These are phyloP conservation scores for Nilaparvata lugens DNA, from an alignment of 1,140 invertebrate species.

Conservation along the genomic window DNA sequence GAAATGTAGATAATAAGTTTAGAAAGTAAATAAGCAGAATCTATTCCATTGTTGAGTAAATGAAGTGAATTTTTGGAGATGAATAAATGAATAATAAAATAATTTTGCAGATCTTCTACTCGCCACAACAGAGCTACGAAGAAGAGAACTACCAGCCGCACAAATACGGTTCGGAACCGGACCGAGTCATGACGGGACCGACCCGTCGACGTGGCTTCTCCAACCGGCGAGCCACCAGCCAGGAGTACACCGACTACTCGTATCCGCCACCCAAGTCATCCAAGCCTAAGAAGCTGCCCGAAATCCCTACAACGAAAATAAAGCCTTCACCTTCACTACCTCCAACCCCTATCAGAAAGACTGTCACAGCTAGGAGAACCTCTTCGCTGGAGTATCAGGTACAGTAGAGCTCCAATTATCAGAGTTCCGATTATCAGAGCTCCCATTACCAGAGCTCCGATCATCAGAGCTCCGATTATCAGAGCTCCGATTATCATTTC, in stretches of 20 bases:
- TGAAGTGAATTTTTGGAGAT: too few relatives aligned
- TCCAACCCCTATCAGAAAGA: slow-evolving; percentile 21
- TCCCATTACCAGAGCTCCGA: too few relatives aligned
- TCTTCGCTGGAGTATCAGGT: slow-evolving; percentile 23
- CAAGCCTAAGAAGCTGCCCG: slow-evolving; percentile 27
- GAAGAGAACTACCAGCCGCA: slow-evolving; percentile 26
- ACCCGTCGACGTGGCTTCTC: slow-evolving; percentile 26
- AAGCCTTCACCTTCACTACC: slow-evolving; percentile 32
- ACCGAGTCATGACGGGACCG: slow-evolving; percentile 18
- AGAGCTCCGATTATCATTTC: too few relatives aligned
- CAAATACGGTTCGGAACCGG: background rate
- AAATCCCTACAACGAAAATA: slow-evolving; percentile 31
- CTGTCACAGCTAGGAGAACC: slow-evolving; percentile 29
- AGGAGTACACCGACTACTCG: slow-evolving; percentile 24
- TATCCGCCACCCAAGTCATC: slow-evolving; percentile 34
- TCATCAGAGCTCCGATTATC: too few relatives aligned
- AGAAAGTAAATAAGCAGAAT: too few relatives aligned
- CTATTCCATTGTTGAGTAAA: too few relatives aligned
- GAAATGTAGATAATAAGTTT: too few relatives aligned
- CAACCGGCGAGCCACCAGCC: slow-evolving; percentile 31
- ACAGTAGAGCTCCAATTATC: too few relatives aligned
- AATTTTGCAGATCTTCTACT: slow-evolving; percentile 24
- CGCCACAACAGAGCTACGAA: slow-evolving; percentile 27
- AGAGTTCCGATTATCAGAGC: too few relatives aligned
- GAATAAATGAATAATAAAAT: too few relatives aligned